Evolutionary conservation across 2,797 vertebrate genomes (phyloP), one percentile per base, ranked within the genome.

Genomic region (Myripristis murdjan): DNA sequence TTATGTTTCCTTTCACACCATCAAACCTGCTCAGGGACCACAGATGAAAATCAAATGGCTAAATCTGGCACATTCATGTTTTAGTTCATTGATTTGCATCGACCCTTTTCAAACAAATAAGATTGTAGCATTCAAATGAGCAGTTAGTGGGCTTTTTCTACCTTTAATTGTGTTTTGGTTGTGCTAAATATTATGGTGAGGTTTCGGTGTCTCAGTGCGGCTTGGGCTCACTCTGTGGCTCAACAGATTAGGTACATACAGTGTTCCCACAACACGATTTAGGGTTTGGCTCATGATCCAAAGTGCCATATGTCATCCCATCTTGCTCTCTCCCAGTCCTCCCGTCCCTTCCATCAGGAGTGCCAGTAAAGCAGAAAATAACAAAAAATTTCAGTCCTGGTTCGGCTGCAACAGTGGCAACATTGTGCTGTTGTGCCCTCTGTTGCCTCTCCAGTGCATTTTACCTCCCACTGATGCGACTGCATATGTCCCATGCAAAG

Each of bases 221-320:
- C 48, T 20, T 1, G 11, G 65, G 72, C 64, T 78, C 46, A 37
- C 43, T 58, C 39, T 74, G 52, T 47, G 46, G 59, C 51, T 57
- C 56, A n/a, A 61, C 60, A 53, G 52, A 68, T 75, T 59, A 83
- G 86, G 83, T 89, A 80, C 69, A 44, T 56, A 11, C 47, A 58
- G 23, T 73, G 69, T 84, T 78, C 81, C 75, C 69, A 52, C 61
- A 47, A 60, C 78, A 56, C 80, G 83, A 58, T 55, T 52, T 53
- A 47, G 55, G 10, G 73, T 75, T 87, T 86, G 89, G 87, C 84
- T 87, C 64, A 24, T 44, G 59, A 68, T 41, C 22, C 6, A 31
- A 31, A 75, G 3, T 1, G 39, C 85, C 89, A 89, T 89, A 89
- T 89, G 86, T 39, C 39, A 53, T 49, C 49, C 76, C 85, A 80